Percentiles rank a stretch among this genome's conserved stretches.
phyloP scores from a whole-genome alignment of 23 tunicate genomes.

The Trididemnum clinides region DNA sequence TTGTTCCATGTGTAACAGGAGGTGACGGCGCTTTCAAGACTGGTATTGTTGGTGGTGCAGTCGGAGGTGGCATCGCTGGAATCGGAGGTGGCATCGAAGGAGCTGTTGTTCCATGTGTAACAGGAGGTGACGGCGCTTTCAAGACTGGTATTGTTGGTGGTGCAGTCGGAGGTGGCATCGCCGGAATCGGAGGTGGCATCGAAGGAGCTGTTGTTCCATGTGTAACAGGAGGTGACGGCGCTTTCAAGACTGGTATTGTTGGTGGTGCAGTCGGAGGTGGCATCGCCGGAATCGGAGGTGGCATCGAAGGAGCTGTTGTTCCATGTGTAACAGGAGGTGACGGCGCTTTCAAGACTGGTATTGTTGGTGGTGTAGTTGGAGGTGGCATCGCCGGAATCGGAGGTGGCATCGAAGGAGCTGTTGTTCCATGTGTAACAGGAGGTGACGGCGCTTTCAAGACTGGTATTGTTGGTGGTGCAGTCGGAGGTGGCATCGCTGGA shows the following conservation, averaged over 20 bases:
- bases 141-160: neutral
- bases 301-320: no score
- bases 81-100: neutral
- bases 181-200: neutral
- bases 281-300: neutral
- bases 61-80: neutral
- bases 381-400: no score
- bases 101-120: constrained; percentile 4
- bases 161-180: neutral
- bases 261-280: neutral
- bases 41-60: neutral
- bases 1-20: neutral
- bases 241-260: neutral
- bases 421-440: no score
- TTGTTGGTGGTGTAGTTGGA: no score
- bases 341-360: no score
- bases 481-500: no score
- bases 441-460: no score
- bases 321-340: no score
- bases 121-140: neutral
- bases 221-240: neutral
- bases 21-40: neutral
- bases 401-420: no score
- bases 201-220: constrained; percentile 1
- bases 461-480: no score